These are phyloP conservation scores for Lycodopsis pacificus DNA, from an alignment of 2,797 vertebrate species.

Conservation along the genomic window DNA sequence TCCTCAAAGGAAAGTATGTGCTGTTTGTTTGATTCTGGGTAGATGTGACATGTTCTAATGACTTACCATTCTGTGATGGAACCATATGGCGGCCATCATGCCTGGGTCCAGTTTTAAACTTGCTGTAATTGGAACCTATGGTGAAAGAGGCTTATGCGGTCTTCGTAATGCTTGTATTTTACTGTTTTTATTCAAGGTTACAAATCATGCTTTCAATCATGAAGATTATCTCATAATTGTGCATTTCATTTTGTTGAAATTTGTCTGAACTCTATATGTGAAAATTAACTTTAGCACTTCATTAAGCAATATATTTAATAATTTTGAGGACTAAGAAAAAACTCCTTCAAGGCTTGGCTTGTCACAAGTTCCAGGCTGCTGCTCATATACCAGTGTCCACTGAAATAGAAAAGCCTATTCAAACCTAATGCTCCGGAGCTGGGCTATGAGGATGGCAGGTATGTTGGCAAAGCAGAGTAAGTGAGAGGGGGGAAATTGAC, in stretches of 20 bases:
- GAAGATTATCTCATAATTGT: neutral
- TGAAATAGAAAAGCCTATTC: too few species aligned
- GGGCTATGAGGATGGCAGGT: too few species aligned
- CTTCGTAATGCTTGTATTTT: neutral
- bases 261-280: neutral
- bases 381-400: too few species aligned
- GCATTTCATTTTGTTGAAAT: neutral
- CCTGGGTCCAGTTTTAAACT: neutral
- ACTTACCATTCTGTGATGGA: neutral
- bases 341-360: too few species aligned
- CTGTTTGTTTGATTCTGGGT: neutral
- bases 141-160: neutral
- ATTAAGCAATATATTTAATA: too few species aligned
- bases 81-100: neutral
- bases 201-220: neutral
- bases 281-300: neutral
- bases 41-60: neutral
- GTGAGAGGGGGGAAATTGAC: too few species aligned
- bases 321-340: neutral
- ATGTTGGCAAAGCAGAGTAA: too few species aligned
- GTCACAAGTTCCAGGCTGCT: too few species aligned
- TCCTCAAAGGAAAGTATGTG: conserved; percentile 97
- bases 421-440: too few species aligned
- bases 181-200: neutral
- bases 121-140: neutral